Base-by-base conservation (phyloP, 2,797 vertebrate genomes). In the Darevskia nairensis region DNA sequence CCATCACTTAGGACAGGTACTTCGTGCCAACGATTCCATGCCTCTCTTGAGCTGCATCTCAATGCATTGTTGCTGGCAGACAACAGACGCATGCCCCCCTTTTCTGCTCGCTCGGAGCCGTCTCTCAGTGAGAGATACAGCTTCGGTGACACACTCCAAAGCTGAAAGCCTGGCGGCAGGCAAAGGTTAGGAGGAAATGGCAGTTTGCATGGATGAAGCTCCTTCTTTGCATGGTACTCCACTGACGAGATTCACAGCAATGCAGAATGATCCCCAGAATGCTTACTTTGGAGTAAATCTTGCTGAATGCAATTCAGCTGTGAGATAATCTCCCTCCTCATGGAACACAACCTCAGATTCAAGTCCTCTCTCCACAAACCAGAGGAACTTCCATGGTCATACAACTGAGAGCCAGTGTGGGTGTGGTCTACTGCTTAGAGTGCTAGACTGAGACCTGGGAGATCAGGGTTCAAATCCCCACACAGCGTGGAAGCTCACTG, bases 1-100 rank as follows among this genome's bases (percentile, higher is more conserved):
- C 32, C 77, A 90, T 0, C 82, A 93, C 82, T 55, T 68, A 85
- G 35, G 75, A 90, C 86, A 89, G 88, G 79, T 83, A 90, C 76
- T 80, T 88, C 87, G 80, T 85, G 77, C 76, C 74, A 89, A 66
- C 87, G n/a, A 77, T 46, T 72, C 82, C 87, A 1, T 25, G 35
- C 41, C 41, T 66, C 68, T 39, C 78, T 79, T 82, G 77, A 91
- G 68, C n/a, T 11, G 17, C 3, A 80, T 88, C 83, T 88, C 86
- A 61, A 32, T 77, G 39, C 21, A 68, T 29, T 86, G 46, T 80
- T 93, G 85, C 80, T 69, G 69, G 90, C 72, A 82, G 78, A 75
- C 68, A 86, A 82, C 3, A 59, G 81, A 76, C 5, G 64, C 69
- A 80, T 88, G 50, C 23, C 88, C 29, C 8, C 92, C 29, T 84